Evolutionary conservation across 2,113 vertebrate genomes (phyloP), one percentile per base, ranked within the genome.

Genomic region (Halichoerus grypus): DNA sequence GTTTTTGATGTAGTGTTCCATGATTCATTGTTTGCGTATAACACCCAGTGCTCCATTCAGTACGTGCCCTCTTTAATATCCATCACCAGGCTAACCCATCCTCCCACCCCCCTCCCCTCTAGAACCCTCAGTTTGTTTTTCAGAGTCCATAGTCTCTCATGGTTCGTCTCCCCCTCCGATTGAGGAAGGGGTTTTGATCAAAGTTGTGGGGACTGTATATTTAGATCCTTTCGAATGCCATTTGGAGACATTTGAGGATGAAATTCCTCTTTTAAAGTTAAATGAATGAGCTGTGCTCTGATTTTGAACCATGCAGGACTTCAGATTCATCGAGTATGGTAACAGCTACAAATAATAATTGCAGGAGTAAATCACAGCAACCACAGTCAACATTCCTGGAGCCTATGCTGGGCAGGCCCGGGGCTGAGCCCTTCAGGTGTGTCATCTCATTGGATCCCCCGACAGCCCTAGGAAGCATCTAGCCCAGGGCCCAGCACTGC

Each of bases 261-360:
- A 19, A 83, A 59, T 88, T 93, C 9, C 46, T 53, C 21, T 53
- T 33, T 69, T 31, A 15, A 93, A 67, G 82, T 81, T 74, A 83
- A 92, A 57, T 61, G 49, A 91, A 85, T 80, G 46, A 88, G 19
- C 49, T 55, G 3, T 57, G 74, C 39, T 92, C 42, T 93, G 24
- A 91, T 63, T 93, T 31, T 69, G 91, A 94, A 39, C 63, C 42
- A 53, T n/a, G 26, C 26, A 89, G 65, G 79, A 36, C 36, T 95
- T 84, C 55, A 46, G 49, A 82, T 94, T 57, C 33, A 11, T 53
- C 24, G 24, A 59, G 7, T 61, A 19, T 81, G 57, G 42, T 71
- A 49, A n/a, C 82, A 67, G 61, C 83, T 51, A 87, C 83, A 81
- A 82, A 26, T 42, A 61, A 53, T 39, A 81, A 22, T 82, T 39